Conservation (phyloP, 2,888 invertebrate species). For the Megastigmus dorsalis region DNA sequence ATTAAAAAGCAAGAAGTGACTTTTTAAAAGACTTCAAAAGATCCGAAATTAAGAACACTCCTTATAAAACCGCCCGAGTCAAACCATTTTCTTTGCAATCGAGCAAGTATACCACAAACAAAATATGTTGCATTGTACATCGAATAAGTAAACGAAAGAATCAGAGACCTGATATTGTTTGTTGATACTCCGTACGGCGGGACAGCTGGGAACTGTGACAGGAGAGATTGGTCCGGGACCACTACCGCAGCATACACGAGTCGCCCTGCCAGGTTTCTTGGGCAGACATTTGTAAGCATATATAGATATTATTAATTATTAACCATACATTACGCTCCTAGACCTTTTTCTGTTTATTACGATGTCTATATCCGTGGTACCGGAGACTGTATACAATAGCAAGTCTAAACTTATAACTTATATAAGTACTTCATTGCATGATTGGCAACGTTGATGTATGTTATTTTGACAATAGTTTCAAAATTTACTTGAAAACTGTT, state of each 20-base stretch:
- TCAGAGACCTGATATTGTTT: background rate
- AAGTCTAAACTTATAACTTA: no score
- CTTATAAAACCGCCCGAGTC: background rate
- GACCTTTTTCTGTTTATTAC: no score
- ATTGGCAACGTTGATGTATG: no score
- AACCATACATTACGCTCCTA: no score
- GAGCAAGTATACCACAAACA: background rate
- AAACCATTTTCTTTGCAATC: background rate
- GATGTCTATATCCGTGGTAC: no score
- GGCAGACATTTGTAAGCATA: constrained; percentile 77
- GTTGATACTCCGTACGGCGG: constrained; percentile 54
- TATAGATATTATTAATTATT: background rate
- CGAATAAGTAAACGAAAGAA: background rate
- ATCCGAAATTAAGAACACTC: background rate
- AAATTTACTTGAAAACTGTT: no score
- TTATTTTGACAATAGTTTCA: no score
- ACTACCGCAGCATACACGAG: constrained; percentile 79
- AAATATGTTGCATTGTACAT: constrained; percentile 1
- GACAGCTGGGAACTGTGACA: constrained; percentile 70
- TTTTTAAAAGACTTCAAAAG: background rate
- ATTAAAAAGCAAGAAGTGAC: background rate
- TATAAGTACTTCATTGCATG: background rate
- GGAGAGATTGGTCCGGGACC: constrained; percentile 72
- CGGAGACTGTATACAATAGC: no score
- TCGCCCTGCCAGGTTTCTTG: constrained; percentile 80